Conservation (phyloP, 2,797 vertebrate species). For the Esox masquinongy region DNA sequence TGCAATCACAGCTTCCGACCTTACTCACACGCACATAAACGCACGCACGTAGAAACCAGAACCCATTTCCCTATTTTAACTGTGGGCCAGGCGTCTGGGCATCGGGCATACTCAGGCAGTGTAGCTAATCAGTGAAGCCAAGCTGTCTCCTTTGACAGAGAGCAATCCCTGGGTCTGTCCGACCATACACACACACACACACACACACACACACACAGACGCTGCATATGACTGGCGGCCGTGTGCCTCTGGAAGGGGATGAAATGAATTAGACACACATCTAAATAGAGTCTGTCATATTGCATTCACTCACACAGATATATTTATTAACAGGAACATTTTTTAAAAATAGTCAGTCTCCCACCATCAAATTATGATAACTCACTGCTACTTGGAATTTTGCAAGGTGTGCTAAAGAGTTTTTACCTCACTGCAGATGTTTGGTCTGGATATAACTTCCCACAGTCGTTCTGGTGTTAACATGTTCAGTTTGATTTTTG, state of each 20-base stretch:
- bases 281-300: slow-evolving; percentile 69
- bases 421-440: slow-evolving; percentile 33
- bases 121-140: slow-evolving; percentile 72
- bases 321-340: slow-evolving; percentile 32
- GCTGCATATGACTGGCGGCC: slow-evolving; percentile 72
- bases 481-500: slow-evolving; percentile 43
- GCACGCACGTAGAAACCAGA: slow-evolving; percentile 32
- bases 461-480: slow-evolving; percentile 42
- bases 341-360: slow-evolving; percentile 50
- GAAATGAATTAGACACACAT: slow-evolving; percentile 77
- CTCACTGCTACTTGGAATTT: slow-evolving; percentile 35
- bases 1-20: slow-evolving; percentile 51
- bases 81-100: slow-evolving; percentile 47
- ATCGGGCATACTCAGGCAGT: slow-evolving; percentile 58
- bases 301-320: slow-evolving; percentile 55
- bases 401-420: slow-evolving; percentile 43
- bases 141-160: slow-evolving; percentile 67
- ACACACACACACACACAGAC: neutral
- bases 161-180: slow-evolving; percentile 70
- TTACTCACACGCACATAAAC: neutral
- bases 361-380: slow-evolving; percentile 40
- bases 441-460: slow-evolving; percentile 28
- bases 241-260: slow-evolving; percentile 60
- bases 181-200: slow-evolving; percentile 23
- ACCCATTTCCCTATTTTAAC: slow-evolving; percentile 60